phyloP scores from a whole-genome alignment of 2,113 vertebrate genomes.

The Brienomyrus longianalis region DNA sequence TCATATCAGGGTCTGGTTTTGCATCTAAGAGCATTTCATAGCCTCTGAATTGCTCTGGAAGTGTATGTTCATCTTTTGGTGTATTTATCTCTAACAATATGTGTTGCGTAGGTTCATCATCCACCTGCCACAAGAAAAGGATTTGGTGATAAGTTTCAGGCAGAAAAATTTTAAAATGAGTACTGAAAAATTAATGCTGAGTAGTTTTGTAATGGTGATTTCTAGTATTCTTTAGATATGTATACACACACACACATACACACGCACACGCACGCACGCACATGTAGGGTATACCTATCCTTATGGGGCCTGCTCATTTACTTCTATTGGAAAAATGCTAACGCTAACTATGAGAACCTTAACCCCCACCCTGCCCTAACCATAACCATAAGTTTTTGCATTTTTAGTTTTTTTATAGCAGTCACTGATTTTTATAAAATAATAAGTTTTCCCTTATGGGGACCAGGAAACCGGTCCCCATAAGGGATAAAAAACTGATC shows the following conservation, averaged over 20 bases:
- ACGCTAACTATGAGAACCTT: too few species aligned
- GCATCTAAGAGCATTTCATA: conserved; percentile 54
- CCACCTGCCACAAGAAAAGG: conserved; percentile 29
- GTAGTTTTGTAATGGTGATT: background rate
- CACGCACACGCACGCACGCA: too few species aligned
- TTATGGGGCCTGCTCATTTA: too few species aligned
- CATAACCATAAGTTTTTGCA: too few species aligned
- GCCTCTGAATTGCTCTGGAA: conserved; percentile 42
- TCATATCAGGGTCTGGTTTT: conserved; percentile 46
- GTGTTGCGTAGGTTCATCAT: conserved; percentile 27
- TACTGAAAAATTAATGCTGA: background rate
- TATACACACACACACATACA: background rate
- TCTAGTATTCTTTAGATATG: background rate
- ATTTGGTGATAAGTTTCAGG: background rate
- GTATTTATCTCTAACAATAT: conserved; percentile 20
- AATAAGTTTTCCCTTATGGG: too few species aligned
- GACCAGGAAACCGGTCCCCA: too few species aligned
- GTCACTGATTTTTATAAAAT: too few species aligned
- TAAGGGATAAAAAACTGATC: too few species aligned
- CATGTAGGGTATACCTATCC: too few species aligned
- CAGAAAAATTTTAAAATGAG: background rate
- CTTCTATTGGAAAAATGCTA: too few species aligned
- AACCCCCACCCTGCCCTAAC: too few species aligned
- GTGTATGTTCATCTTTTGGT: conserved; percentile 23
- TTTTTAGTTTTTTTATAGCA: too few species aligned